These are phyloP conservation scores for Chromoteleia sp. DNA, from an alignment of 2,888 invertebrate species.

Conservation along the genomic window DNA sequence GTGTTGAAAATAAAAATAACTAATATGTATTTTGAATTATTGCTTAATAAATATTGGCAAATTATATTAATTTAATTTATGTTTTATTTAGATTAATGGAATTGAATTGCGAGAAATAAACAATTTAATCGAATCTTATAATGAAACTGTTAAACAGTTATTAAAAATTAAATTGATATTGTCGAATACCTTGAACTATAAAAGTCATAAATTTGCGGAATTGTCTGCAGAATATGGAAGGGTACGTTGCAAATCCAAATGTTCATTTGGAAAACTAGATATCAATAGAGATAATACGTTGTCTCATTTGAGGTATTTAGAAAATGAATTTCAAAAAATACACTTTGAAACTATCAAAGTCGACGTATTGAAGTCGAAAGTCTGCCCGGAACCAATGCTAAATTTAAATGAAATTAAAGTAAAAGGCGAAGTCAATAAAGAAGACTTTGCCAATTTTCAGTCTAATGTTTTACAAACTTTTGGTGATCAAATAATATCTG, in stretches of 20 bases:
- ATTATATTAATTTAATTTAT: not conserved
- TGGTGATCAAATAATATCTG: conserved; percentile 85
- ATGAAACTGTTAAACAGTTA: conserved; percentile 63
- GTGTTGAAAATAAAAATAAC: not conserved
- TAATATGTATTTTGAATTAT: too few relatives aligned
- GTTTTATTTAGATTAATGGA: conserved; percentile 72
- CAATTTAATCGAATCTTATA: conserved; percentile 67
- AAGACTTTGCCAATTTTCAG: conserved; percentile 84
- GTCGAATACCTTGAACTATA: conserved; percentile 42
- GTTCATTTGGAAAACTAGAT: conserved; percentile 69
- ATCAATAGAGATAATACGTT: conserved; percentile 57
- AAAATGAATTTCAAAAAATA: not conserved
- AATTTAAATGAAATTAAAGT: conserved; percentile 84
- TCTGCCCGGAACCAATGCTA: conserved; percentile 79
- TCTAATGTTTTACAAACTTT: conserved; percentile 85
- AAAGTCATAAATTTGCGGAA: conserved; percentile 60
- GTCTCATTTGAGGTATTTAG: conserved; percentile 57
- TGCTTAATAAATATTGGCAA: conserved; percentile 6
- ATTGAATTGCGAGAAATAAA: conserved; percentile 65
- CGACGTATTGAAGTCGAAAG: conserved; percentile 71
- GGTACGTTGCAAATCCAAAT: conserved; percentile 72
- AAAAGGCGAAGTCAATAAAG: conserved; percentile 85
- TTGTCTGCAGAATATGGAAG: conserved; percentile 70
- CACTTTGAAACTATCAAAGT: conserved; percentile 77
- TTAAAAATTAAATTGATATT: conserved; percentile 43